Conservation (phyloP, 2,888 invertebrate genomes). For the Agrochola lota region DNA sequence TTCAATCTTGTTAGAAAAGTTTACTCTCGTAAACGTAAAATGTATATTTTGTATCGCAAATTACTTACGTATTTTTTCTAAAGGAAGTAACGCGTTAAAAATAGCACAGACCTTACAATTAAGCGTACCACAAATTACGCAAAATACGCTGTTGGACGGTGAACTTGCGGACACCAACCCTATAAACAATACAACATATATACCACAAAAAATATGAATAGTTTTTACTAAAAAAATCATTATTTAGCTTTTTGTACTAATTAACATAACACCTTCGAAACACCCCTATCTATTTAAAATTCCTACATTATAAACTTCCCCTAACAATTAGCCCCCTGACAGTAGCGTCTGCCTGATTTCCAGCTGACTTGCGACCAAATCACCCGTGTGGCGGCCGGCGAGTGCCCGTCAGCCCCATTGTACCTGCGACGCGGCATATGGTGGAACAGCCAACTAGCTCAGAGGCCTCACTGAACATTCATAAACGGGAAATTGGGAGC, state of each 20-base stretch:
- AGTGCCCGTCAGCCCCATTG: constrained; percentile 43
- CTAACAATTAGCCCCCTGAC: constrained; percentile 24
- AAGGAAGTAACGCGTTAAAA: too few species aligned
- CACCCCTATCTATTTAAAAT: background rate
- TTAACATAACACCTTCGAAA: background rate
- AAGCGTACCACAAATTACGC: background rate
- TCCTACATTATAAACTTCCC: background rate
- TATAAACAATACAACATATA: too few species aligned
- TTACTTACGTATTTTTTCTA: too few species aligned
- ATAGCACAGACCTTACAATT: background rate
- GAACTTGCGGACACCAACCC: too few species aligned
- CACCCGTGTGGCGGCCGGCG: constrained; percentile 46
- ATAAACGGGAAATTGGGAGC: constrained; percentile 39
- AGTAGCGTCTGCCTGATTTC: constrained; percentile 33
- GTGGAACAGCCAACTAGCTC: constrained; percentile 39
- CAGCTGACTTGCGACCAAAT: constrained; percentile 55
- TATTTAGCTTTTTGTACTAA: background rate
- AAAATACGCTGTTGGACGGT: too few species aligned
- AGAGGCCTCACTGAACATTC: constrained; percentile 43
- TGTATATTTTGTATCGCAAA: too few species aligned
- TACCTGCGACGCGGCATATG: constrained; percentile 33
- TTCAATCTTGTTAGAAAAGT: background rate
- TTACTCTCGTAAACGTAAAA: background rate
- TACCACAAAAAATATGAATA: background rate
- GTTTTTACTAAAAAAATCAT: background rate